phyloP scores from a whole-genome alignment of 2,888 invertebrate genomes.

The Liopterus haemorrhoidalis region DNA sequence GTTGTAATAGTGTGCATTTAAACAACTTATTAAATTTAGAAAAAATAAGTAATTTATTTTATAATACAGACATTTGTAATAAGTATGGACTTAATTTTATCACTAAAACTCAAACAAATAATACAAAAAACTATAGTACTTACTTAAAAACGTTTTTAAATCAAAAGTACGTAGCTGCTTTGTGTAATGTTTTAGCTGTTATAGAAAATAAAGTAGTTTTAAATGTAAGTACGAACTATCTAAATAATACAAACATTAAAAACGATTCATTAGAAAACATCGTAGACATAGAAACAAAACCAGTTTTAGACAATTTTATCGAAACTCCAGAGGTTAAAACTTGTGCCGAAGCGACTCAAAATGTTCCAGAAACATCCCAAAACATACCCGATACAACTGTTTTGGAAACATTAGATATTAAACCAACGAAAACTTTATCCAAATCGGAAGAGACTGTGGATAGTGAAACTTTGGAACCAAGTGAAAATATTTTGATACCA shows the following conservation, averaged over 20 bases:
- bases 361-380: conserved; percentile 33
- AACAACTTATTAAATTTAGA: conserved; percentile 55
- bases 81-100: conserved; percentile 58
- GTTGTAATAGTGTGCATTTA: conserved; percentile 61
- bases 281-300: conserved; percentile 11
- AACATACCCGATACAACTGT: conserved; percentile 16
- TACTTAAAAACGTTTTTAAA: conserved; percentile 61
- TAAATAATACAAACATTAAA: conserved; percentile 31
- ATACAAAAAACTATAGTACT: conserved; percentile 49
- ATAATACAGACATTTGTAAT: conserved; percentile 56
- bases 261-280: conserved; percentile 15
- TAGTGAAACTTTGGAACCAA: conserved; percentile 25
- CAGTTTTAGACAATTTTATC: conserved; percentile 13
- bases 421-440: conserved; percentile 44
- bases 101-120: conserved; percentile 51
- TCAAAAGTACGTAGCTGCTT: conserved; percentile 64
- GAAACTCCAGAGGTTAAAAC: conserved; percentile 17
- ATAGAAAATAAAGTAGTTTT: conserved; percentile 60
- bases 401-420: conserved; percentile 36
- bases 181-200: conserved; percentile 70
- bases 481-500: conserved; percentile 16
- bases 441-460: no score
- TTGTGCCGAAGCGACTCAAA: conserved; percentile 7
- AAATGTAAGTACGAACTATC: conserved; percentile 52
- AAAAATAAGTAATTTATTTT: conserved; percentile 57